These are phyloP conservation scores for Alectura lathami DNA, from an alignment of 2,113 vertebrate species.

Conservation along the genomic window DNA sequence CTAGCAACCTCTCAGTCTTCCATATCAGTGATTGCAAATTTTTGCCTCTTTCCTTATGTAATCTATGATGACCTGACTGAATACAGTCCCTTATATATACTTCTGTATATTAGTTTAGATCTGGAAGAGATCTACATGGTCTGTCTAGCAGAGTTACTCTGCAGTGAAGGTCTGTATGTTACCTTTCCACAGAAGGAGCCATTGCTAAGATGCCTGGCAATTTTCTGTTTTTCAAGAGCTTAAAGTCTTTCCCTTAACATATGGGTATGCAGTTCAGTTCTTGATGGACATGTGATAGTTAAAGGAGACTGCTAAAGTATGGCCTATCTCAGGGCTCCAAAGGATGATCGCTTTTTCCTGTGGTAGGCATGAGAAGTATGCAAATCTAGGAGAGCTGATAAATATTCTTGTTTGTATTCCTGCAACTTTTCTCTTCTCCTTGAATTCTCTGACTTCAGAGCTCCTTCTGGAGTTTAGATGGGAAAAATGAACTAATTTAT, in stretches of 20 bases:
- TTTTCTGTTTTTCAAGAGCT: not conserved
- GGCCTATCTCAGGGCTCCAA: not conserved
- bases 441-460: not conserved
- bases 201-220: not conserved
- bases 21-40: not conserved
- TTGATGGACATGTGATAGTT: not conserved
- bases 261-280: not conserved
- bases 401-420: not conserved
- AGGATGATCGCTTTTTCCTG: not conserved
- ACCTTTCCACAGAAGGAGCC: not conserved
- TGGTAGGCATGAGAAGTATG: not conserved
- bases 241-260: not conserved
- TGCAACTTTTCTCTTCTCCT: not conserved
- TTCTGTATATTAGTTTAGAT: not conserved
- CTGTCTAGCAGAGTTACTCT: not conserved
- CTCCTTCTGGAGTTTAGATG: conserved; percentile 11
- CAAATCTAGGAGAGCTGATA: not conserved
- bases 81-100: not conserved
- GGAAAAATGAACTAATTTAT: conserved; percentile 14
- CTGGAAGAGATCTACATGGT: not conserved
- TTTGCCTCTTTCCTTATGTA: not conserved
- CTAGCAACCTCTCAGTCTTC: not conserved
- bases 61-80: not conserved
- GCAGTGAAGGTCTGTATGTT: not conserved
- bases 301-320: not conserved